Evolutionary conservation across 2,113 vertebrate species (phyloP), one percentile per base, ranked within the genome.

Genomic region (Phylloscopus whistleri): DNA sequence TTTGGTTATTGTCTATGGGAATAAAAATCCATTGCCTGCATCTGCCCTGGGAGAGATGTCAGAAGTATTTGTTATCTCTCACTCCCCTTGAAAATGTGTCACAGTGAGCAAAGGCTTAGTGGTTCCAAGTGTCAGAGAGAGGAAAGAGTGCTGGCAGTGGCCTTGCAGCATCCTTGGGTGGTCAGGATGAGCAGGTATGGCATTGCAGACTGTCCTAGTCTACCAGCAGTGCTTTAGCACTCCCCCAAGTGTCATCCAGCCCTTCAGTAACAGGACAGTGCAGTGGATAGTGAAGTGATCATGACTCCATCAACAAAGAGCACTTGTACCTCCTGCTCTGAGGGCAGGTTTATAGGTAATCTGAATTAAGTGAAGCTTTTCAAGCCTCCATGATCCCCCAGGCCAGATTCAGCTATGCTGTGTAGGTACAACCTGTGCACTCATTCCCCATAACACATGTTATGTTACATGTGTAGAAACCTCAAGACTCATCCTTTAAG

Each of bases 181-280:
- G 16, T 23, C 53, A 44, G 67, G 21, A 21, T 22, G 33, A 39
- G 53, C 12, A 56, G 28, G 5, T 8, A 2, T 0, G 7, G 33
- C 33, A 30, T 1, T 75, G 39, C 16, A 68, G 35, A 8, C 15
- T 59, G 17, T 24, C 10, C 30, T 20, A 6, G 39, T 43, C 26
- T n/a, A 16, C 7, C 31, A 62, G 22, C 23, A 39, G 13, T 16
- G 19, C 82, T 78, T 51, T 7, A 78, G n/a, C 31, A 33, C 21
- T 64, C 51, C 30, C 21, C 6, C 4, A 0, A 21, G 8, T 28
- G 19, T 12, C 0, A 0, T 14, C 39, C 48, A 5, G 24, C 6
- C 51, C 31, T 67, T 37, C 74, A 59, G 31, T 2, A 55, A 11
- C 5, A 13, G 10, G 23, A 19, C 28, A 48, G 14, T 1, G 1